Evolutionary conservation across 2,797 vertebrate species (phyloP), one percentile per base, ranked within the genome.

Genomic region (Ctenopoma kingsleyae): DNA sequence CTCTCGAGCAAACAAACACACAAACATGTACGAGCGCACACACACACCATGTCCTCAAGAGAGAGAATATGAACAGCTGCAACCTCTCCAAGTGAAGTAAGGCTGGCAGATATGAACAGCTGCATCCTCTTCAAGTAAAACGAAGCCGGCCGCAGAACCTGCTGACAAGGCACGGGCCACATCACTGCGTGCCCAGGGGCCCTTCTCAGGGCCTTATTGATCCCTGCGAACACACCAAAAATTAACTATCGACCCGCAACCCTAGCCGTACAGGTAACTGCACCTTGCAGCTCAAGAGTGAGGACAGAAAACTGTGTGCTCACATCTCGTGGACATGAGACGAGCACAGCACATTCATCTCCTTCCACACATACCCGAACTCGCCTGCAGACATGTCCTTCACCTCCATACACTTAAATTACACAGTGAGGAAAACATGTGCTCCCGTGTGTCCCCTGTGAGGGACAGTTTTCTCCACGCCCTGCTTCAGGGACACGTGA

Each of bases 221-320:
- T 93, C 84, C 53, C 57, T 9, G 61, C 80, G 74, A 83, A 89
- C 89, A 82, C 78, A 77, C 83, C 76, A 91, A 91, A 94, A 94
- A 94, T 95, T 90, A 93, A 93, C 87, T 93, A 94, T 93, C 88
- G 91, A 94, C 91, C 90, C 30, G 76, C 76, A 91, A 86, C 70
- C 79, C 57, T 61, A 84, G 86, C 83, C 35, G 68, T 35, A 53
- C 85, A 89, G 88, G 89, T 89, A 87, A 82, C 83, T 67, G 73
- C 81, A 78, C 70, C 86, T 80, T 62, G 47, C 52, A 52, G 65
- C 72, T 80, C 76, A n/a, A 47, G 36, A 48, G 48, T 53, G 61
- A 32, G 41, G 48, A 74, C 12, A 23, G 60, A 67, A 6, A 70
- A 25, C 20, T 3, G 19, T 9, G 0, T 2, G 2, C 32, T 79